Evolutionary conservation across 2,797 vertebrate genomes (phyloP).

Genomic region (Sebastes minor): DNA sequence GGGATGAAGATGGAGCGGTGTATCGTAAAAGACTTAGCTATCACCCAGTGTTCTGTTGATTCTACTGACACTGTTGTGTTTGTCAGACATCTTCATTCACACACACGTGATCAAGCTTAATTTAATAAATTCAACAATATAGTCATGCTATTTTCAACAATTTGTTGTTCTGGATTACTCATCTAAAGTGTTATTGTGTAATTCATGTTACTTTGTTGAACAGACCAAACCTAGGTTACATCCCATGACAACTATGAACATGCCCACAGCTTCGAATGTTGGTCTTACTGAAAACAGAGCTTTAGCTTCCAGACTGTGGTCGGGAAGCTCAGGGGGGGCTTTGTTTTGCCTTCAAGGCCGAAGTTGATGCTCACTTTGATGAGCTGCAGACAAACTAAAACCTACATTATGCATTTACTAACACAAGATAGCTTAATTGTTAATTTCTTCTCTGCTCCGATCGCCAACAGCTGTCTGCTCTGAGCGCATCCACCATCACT

Average conservation of each 20-base stretch:
- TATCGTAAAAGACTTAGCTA: not conserved
- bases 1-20: conserved; percentile 24
- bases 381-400: not conserved
- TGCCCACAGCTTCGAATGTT: not conserved
- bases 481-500: not conserved
- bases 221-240: not conserved
- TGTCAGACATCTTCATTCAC: conserved; percentile 4
- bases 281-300: not conserved
- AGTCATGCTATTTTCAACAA: not conserved
- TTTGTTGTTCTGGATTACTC: not conserved
- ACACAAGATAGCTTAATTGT: not conserved
- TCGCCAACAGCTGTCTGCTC: not conserved
- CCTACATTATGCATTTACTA: not conserved
- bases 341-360: not conserved
- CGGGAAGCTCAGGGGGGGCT: not conserved
- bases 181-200: not conserved
- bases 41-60: conserved; percentile 17
- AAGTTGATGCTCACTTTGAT: not conserved
- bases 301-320: not conserved
- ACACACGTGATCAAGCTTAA: not conserved
- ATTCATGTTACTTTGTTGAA: not conserved
- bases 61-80: conserved; percentile 20
- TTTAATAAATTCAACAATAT: not conserved
- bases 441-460: not conserved
- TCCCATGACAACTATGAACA: not conserved